Conservation (phyloP, 2,113 vertebrate species). For the Gallinago media region DNA sequence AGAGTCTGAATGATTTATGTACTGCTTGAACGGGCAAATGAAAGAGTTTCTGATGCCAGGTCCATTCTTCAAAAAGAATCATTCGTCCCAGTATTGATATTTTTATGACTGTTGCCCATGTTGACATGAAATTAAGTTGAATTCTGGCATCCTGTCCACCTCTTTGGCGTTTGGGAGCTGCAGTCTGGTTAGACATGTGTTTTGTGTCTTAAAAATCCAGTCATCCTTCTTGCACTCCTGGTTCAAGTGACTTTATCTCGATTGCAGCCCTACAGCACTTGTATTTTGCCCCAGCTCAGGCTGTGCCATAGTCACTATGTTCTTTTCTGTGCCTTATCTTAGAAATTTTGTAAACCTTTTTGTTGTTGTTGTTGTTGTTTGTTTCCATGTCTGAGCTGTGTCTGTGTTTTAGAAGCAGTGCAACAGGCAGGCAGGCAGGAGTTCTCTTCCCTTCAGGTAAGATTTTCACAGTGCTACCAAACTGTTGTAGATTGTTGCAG, state of each 20-base stretch:
- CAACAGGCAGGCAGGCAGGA: background rate
- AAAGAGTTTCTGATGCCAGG: background rate
- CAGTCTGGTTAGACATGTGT: background rate
- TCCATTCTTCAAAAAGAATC: background rate
- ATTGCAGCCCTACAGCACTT: background rate
- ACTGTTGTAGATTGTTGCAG: background rate
- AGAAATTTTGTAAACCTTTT: background rate
- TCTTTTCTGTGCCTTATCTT: background rate
- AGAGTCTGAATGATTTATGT: background rate
- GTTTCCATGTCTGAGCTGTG: background rate
- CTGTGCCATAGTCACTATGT: background rate
- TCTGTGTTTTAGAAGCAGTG: background rate
- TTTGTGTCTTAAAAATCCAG: background rate
- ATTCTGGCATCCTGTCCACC: background rate
- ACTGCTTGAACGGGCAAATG: background rate
- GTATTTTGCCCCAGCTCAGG: background rate
- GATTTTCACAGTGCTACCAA: background rate
- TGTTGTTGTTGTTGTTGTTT: background rate
- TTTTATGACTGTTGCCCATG: background rate
- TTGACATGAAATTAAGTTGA: slow-evolving; percentile 5
- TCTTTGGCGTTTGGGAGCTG: background rate
- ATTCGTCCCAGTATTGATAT: background rate
- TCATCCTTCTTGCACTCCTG: background rate
- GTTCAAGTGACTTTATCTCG: background rate
- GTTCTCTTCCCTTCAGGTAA: background rate